Base-by-base conservation (phyloP, 2,113 vertebrate genomes). In the Hassar affinis region DNA sequence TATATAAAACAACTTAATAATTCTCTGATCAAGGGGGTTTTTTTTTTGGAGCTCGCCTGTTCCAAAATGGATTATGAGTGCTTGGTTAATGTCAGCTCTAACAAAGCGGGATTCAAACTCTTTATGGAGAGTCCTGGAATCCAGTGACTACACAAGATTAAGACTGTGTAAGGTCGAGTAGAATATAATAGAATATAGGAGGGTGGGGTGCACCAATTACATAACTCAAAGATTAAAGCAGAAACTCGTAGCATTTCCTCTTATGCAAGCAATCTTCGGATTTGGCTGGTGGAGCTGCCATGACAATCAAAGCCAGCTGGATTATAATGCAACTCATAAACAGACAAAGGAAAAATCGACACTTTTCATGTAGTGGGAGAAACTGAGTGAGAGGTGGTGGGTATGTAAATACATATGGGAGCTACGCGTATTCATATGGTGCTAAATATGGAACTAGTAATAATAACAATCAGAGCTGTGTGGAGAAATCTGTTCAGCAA, bases 281-380 rank as follows among this genome's bases (percentile, higher is more conserved):
- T 81, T 78, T 62, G 83, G 78, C 74, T 80, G 72, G 22, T 11
- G 54, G 84, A 71, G 71, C 54, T 79, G 68, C 84, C 77, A 56
- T 59, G 62, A 64, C 84, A 72, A 83, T 87, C 78, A 85, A 85
- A 85, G 78, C 79, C 71, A 79, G 84, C 81, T 87, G 81, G 78
- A 86, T 61, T 66, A 52, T 83, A 79, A 72, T 82, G 77, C 76
- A 59, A 51, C 75, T 84, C 77, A 69, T 79, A 84, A 72, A 84
- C 57, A 47, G 69, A 79, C 52, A 61, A 71, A 33, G 75, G 52
- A 71, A 72, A 79, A 84, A 71, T 59, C 54, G 71, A 68, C 49
- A 62, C 64, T 78, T 57, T 69, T 80, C 54, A 77, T 69, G 80
- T 52, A 83, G 54, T 78, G 71, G 75, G 74, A 78, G 80, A 82